These are phyloP conservation scores for Tigriopus californicus DNA, from an alignment of 2,888 invertebrate species.

Conservation along the genomic window DNA sequence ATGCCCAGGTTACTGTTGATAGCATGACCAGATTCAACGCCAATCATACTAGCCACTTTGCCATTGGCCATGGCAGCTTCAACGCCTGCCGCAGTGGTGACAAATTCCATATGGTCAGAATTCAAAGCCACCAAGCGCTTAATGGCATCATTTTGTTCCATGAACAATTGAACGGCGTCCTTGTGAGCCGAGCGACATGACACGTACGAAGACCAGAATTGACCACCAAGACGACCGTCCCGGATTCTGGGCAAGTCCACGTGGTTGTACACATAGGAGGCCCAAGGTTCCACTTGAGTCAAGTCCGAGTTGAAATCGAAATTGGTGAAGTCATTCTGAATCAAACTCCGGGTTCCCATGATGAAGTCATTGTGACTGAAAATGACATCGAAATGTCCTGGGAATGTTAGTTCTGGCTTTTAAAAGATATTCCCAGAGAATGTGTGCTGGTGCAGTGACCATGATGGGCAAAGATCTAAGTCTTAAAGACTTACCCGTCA, in stretches of 20 bases:
- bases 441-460: too few species aligned
- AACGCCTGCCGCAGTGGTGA: constrained; percentile 23
- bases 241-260: constrained; percentile 29
- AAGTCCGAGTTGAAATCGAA: constrained; percentile 17
- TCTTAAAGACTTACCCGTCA: constrained; percentile 21
- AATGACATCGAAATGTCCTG: background rate
- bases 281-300: background rate
- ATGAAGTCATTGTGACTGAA: constrained; percentile 19
- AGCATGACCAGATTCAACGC: constrained; percentile 79
- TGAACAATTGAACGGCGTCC: constrained; percentile 26
- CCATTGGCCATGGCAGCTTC: constrained; percentile 30
- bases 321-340: constrained; percentile 17
- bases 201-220: constrained; percentile 42
- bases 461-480: too few species aligned
- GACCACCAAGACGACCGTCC: constrained; percentile 28
- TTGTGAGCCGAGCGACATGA: constrained; percentile 35
- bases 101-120: constrained; percentile 22
- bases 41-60: constrained; percentile 41
- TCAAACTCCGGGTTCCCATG: constrained; percentile 15
- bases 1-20: constrained; percentile 74
- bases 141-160: constrained; percentile 29
- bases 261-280: constrained; percentile 20
- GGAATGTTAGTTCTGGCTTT: constrained; percentile 16
- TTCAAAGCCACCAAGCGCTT: constrained; percentile 25
- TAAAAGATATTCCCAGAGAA: too few species aligned